These are phyloP conservation scores for Eurytoma adleriae DNA, from an alignment of 2,888 invertebrate species.

Conservation along the genomic window DNA sequence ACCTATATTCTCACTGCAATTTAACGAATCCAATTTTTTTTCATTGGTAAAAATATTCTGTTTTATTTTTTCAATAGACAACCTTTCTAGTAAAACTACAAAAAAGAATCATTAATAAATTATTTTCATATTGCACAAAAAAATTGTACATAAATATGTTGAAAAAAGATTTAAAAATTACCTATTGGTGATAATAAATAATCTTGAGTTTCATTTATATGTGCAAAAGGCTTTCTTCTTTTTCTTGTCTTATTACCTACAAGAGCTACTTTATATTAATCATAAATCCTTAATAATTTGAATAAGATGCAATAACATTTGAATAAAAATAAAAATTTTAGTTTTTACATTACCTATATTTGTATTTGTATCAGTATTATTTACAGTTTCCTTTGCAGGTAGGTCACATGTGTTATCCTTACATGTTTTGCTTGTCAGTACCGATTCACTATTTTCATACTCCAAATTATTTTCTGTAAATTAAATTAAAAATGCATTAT, in stretches of 20 bases:
- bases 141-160: background rate
- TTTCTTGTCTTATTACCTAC: background rate
- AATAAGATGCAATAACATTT: background rate
- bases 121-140: background rate
- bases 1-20: background rate
- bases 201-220: conserved; percentile 3
- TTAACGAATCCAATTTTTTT: background rate
- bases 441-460: no score
- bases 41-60: background rate
- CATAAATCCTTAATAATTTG: background rate
- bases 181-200: conserved; percentile 4
- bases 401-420: no score
- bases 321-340: background rate
- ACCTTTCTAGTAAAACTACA: conserved; percentile 34
- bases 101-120: background rate
- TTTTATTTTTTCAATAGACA: background rate
- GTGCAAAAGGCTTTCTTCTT: background rate
- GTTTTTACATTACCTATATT: background rate
- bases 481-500: no score
- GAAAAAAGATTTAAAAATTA: background rate
- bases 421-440: no score
- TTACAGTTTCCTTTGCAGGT: no score
- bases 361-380: background rate
- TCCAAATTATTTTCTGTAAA: no score
- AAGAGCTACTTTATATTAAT: background rate